Base-by-base conservation (phyloP, 2,797 vertebrate species). In the Gambelia wislizenii region DNA sequence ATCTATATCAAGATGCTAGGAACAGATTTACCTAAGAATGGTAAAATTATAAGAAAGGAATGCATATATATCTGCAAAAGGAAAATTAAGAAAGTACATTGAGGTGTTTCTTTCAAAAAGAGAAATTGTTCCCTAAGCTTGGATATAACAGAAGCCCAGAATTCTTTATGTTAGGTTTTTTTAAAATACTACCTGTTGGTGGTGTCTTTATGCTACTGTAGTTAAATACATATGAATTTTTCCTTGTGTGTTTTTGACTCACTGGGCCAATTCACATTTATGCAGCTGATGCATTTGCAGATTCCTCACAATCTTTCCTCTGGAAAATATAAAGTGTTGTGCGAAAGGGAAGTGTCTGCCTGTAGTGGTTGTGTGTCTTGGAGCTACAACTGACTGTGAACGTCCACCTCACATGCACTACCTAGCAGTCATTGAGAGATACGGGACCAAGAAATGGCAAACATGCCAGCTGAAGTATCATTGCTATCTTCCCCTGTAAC, bases 131-230 rank as follows among this genome's bases (percentile, higher is more conserved):
- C 59, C 4, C 10, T 27, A 76, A 8, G 54, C 33, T 83, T 88
- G 69, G 2, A 39, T 83, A 16, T 67, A 83, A 54, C 64, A 33
- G 20, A 42, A 39, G 70, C 33, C 36, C 52, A 80, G 86, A 39
- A 20, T 89, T 42, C 6, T 56, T 64, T 64, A 44, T 18, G 44
- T 74, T 6, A 1, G 78, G 33, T 8, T 81, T 22, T 77, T 16
- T 59, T 70, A 42, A 39, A 52, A 30, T 42, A 36, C 47, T 75
- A 33, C 9, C 67, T 18, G 84, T 18, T n/a, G 85, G 80, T 0
- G 10, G 7, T 25, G 36, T 0, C 0, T 54, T 89, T n/a, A 69
- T 81, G 10, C 56, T 42, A 3, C 70, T 88, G 0, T 76, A 0
- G 0, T 64, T 39, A 64, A 64, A 36, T 20, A 69, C 13, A 2